phyloP scores from a whole-genome alignment of 2,113 vertebrate genomes.

The Herpetotheres cachinnans region DNA sequence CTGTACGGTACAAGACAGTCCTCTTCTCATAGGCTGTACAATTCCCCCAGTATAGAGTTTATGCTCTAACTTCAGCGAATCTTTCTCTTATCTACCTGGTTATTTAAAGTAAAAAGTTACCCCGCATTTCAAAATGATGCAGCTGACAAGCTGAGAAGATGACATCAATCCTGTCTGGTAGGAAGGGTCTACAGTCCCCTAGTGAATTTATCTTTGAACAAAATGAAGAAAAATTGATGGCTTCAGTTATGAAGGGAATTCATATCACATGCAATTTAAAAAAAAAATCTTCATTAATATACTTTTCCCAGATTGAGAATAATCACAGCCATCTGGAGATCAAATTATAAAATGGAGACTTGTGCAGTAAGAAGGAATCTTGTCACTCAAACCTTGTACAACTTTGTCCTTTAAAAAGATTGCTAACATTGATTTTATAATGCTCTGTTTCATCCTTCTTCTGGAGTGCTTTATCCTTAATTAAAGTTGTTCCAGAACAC shows the following conservation, averaged over 20 bases:
- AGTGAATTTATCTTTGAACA: neutral
- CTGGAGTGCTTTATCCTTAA: neutral
- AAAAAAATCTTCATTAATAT: slow-evolving; percentile 22
- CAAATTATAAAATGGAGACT: slow-evolving; percentile 24
- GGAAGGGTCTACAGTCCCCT: neutral
- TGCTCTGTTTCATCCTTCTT: neutral
- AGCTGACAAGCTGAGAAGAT: neutral
- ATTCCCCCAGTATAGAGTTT: neutral
- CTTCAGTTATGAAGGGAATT: neutral
- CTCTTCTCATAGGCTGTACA: neutral
- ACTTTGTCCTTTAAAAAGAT: neutral
- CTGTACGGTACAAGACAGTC: neutral
- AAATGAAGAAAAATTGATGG: neutral
- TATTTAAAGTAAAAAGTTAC: neutral
- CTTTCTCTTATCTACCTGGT: neutral
- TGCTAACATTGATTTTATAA: neutral
- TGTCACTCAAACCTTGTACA: slow-evolving; percentile 22
- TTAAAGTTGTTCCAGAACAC: neutral
- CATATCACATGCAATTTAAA: neutral
- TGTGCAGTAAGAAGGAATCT: slow-evolving; percentile 21
- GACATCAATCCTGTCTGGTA: neutral
- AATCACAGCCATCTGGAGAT: slow-evolving; percentile 48
- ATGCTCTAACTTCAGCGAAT: neutral
- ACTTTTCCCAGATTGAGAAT: slow-evolving; percentile 45
- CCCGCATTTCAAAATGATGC: neutral